Evolutionary conservation across 2,113 vertebrate genomes (phyloP), one percentile per base, ranked within the genome.

Genomic region (Sebastes schlegelii): DNA sequence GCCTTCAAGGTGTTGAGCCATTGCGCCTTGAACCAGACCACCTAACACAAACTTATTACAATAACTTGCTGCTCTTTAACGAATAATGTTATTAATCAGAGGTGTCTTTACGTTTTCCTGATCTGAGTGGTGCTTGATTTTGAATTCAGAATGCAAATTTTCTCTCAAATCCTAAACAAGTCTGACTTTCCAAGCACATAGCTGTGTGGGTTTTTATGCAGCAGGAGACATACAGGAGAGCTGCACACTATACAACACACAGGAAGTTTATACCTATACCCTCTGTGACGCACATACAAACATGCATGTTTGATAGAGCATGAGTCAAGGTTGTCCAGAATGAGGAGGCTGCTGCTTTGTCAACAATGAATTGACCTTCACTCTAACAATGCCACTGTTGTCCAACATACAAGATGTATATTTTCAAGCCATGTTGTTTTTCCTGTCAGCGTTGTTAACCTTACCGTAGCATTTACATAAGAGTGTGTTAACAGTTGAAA

Each of bases 1-100:
- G 93, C 92, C 93, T 93, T 93, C 13, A 67, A 85, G 82, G 80
- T 88, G 83, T 88, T 63, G 84, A 90, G 83, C 89, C 77, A 54
- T 79, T 72, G 86, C 49, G 61, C 91, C 84, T 92, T 87, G 83
- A 75, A 86, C 81, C 54, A 4, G 60, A 77, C 64, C 77, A 82
- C 65, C 77, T 55, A 81, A 55, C 63, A 72, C 48, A 79, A 54
- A 65, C 55, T 23, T 52, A 55, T 19, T 8, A 67, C 23, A 85
- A 71, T 73, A 82, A 79, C 63, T 51, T 43, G 46, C 77, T 55
- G 70, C 74, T 84, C 65, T 85, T 89, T 80, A 77, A 75, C 74
- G 43, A 85, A 83, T 61, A 34, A 34, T 84, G 46, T 49, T 64
- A 23, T 14, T 46, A n/a, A 69, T 67, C 51, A 4, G 19, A 79